Evolutionary conservation across 2,113 vertebrate genomes (phyloP).

Genomic region (Nipponia nippon): DNA sequence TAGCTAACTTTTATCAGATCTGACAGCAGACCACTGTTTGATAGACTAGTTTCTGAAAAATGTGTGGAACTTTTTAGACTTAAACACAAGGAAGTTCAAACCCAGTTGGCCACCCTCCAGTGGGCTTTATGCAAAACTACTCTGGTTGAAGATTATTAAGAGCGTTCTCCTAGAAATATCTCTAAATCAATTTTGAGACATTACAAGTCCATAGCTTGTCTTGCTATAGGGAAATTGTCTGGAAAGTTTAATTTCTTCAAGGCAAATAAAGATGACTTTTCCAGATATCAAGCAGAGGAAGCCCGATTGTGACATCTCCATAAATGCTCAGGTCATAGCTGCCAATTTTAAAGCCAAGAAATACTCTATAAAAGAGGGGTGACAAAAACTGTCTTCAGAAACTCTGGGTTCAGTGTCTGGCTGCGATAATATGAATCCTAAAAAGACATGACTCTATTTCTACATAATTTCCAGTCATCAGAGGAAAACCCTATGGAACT

Average conservation of each 20-base stretch:
- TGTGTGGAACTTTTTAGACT: background rate
- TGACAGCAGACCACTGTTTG: slow-evolving; percentile 20
- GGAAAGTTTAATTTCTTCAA: slow-evolving; percentile 13
- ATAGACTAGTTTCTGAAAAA: slow-evolving; percentile 21
- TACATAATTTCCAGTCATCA: background rate
- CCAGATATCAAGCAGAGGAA: background rate
- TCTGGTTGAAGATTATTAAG: background rate
- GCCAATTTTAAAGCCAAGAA: slow-evolving; percentile 1
- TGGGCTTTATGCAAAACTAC: background rate
- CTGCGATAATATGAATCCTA: background rate
- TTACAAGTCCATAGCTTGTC: background rate
- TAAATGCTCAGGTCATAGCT: background rate
- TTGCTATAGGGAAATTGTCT: background rate
- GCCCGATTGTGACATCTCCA: background rate
- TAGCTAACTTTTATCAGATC: slow-evolving; percentile 39
- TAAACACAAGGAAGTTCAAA: background rate
- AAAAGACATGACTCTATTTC: background rate
- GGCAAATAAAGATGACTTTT: background rate
- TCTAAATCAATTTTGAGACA: slow-evolving; percentile 30
- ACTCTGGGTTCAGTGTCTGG: background rate
- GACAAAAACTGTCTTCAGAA: background rate
- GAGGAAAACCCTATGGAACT: background rate
- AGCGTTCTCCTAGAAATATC: background rate
- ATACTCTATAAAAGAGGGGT: background rate
- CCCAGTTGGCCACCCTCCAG: background rate